phyloP scores from a whole-genome alignment of 1,140 invertebrate species.

The Magallana angulata region DNA sequence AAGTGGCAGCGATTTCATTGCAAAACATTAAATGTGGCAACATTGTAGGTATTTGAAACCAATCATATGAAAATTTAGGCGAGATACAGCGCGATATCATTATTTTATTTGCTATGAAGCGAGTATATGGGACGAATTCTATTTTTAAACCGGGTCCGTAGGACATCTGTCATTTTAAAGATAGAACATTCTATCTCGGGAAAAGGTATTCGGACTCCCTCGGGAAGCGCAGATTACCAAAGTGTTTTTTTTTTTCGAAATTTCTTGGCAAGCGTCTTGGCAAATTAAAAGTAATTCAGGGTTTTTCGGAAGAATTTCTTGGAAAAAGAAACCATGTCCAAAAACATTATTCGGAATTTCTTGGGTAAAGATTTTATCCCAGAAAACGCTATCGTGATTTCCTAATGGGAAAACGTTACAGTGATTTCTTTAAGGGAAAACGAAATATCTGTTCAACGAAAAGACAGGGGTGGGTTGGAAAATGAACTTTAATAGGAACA shows the following conservation, averaged over 20 bases:
- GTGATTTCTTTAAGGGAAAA: neutral
- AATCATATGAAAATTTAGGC: no score
- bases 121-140: no score
- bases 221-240: constrained; percentile 34
- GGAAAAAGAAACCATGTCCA: neutral
- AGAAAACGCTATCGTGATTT: neutral
- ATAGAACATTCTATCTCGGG: no score
- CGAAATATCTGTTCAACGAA: neutral
- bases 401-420: no score
- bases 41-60: no score
- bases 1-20: no score
- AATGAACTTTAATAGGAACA: neutral
- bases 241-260: constrained; percentile 34
- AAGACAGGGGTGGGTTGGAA: no score
- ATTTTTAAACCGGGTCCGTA: no score
- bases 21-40: no score
- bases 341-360: constrained; percentile 17
- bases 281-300: constrained; percentile 45
- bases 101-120: no score
- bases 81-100: no score
- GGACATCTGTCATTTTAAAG: no score
- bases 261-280: constrained; percentile 45
- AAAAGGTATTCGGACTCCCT: constrained; percentile 44
- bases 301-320: constrained; percentile 32
- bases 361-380: neutral